phyloP scores from a whole-genome alignment of 2,113 vertebrate species.

The Sturnus vulgaris region DNA sequence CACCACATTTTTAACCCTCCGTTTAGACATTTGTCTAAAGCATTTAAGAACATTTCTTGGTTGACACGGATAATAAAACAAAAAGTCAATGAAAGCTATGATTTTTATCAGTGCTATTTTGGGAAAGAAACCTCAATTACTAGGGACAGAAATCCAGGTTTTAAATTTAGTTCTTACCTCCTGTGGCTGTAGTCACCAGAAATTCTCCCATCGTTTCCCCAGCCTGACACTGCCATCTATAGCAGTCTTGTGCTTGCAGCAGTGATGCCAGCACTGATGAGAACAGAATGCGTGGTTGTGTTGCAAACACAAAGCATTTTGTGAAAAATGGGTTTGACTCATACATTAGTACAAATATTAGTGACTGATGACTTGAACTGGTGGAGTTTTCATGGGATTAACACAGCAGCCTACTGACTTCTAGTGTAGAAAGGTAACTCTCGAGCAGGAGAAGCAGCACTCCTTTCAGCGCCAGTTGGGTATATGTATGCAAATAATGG shows the following conservation, averaged over 20 bases:
- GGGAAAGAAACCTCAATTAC: background rate
- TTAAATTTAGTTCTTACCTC: background rate
- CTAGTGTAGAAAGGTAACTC: background rate
- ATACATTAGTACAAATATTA: background rate
- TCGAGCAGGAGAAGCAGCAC: fast-evolving
- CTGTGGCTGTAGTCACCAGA: background rate
- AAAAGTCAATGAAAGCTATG: background rate
- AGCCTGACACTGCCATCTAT: constrained; percentile 25
- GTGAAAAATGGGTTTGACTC: background rate
- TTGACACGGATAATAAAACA: background rate
- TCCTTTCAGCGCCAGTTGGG: background rate
- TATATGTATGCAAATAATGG: fast-evolving
- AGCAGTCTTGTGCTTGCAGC: background rate
- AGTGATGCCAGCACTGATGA: background rate
- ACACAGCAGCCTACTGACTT: background rate
- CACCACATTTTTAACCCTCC: background rate
- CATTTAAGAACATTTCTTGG: background rate
- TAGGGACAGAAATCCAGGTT: background rate
- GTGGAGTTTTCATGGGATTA: background rate
- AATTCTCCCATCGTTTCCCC: background rate
- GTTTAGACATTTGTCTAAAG: background rate
- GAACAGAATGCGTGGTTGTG: fast-evolving
- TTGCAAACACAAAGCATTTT: background rate
- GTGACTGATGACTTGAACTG: background rate
- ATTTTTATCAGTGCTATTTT: background rate